Base-by-base conservation (phyloP, 2,888 invertebrate genomes). In the Eremobia ochroleuca region DNA sequence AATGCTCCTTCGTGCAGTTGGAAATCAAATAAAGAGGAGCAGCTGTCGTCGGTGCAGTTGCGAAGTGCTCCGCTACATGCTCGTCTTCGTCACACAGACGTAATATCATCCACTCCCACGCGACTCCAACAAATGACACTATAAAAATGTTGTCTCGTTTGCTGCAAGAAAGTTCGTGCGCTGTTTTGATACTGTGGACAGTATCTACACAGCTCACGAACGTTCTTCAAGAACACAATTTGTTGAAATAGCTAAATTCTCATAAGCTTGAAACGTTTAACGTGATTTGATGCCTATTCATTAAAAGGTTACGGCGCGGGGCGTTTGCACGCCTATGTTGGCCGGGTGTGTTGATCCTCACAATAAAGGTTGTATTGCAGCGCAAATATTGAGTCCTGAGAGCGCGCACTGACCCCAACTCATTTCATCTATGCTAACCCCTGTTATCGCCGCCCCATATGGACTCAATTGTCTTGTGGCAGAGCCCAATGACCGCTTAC, bases 291-390 rank as follows among this genome's bases (percentile, higher is more conserved):
- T 81, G 79, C 80, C 85, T 90, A 90, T 92, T 92, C 90, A 89
- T 91, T 92, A 91, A 91, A 92, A 91, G 90, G 90, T 92, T 91
- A 91, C 88, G 74, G 85, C 84, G 85, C 82, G 79, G 84, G 88
- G 89, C 85, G 89, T 90, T 86, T 85, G 88, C 89, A 89, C 89
- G 90, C 90, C 92, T 92, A 92, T 91, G 90, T 93, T 88, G 89
- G 90, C 87, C 90, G 89, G 92, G 89, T 91, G 90, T 93, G 94
- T 94, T 94, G 94, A 93, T 94, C 93, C 93, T 90, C 90, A 93
- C 93, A 95, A 95, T 95, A 96, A 95, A 96, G 93, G 92, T 92
- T 92, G 93, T 95, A 95, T 95, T 94, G 94, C 95, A 93, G 92
- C 91, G 92, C 94, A 95, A 95, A 95, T 95, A 95, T 96, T 94